Evolutionary conservation across 2,113 vertebrate species (phyloP), one percentile per base, ranked within the genome.

Genomic region (Pygoscelis adeliae): DNA sequence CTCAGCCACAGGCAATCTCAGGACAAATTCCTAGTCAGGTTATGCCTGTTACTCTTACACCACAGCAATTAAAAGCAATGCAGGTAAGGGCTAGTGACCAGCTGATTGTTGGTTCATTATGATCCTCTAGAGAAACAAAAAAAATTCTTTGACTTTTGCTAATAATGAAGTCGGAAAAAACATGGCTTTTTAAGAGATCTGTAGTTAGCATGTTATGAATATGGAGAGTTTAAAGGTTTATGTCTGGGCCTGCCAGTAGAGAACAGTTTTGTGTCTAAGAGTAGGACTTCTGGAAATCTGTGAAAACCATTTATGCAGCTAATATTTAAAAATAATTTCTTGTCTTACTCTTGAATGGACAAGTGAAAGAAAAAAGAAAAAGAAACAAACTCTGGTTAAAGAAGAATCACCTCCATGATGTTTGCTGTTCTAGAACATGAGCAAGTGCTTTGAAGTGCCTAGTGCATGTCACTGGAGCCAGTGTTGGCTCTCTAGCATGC

Each of bases 31-130:
- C 97, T 34, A 8, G 95, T 59, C 98, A 98, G 80, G 98, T 98
- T 89, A 97, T 98, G 97, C 96, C 97, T 96, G 88, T 98, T 50
- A 95, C 97, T 70, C 94, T 98, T 11, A 95, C 98, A 0, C 98
- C 98, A 6, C 98, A 97, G 15, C 98, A 98, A 21, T 83, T 98
- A 62, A 98, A 98, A 87, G 98, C 97, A 61, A 98, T 98, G 96
- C 50, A 80, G 72, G 91, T 94, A 78, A 59, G 18, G 38, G n/a
- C 40, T 67, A 6, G 44, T 61, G 62, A 55, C 17, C 52, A 59
- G 29, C 27, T 85, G 58, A 15, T 50, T 42, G 21, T 15, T 86
- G 32, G 38, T 58, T 95, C 15, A 4, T 90, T 73, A 14, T 40
- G 19, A 17, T 62, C 12, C 30, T 52, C 21, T 40, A 32, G 42